Percentiles rank a stretch among this genome's conserved stretches.
Conservation (phyloP, 2,797 vertebrate genomes). For the Pteropus rufus region DNA sequence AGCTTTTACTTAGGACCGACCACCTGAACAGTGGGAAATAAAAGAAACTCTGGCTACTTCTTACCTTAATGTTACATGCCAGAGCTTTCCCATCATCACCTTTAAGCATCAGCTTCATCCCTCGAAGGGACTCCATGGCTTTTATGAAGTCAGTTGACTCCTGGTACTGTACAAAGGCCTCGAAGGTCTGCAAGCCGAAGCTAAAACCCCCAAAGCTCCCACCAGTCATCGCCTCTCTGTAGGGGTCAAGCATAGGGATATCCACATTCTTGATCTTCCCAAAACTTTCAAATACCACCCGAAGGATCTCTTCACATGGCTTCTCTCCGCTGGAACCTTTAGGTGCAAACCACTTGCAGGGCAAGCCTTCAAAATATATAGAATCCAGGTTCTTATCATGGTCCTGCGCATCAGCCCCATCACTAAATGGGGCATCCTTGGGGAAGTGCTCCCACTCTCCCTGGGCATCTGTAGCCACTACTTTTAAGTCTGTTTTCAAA, state of each 20-base stretch:
- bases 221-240: constrained; percentile 77
- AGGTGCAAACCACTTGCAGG: constrained; percentile 82
- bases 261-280: constrained; percentile 82
- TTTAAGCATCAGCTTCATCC: constrained; percentile 83
- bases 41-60: constrained; percentile 28
- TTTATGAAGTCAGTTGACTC: constrained; percentile 74
- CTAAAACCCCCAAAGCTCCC: constrained; percentile 68
- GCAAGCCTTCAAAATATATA: constrained; percentile 80
- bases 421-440: background rate
- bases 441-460: constrained; percentile 72
- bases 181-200: constrained; percentile 79
- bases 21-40: constrained; percentile 24
- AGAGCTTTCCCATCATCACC: constrained; percentile 82
- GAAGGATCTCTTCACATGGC: constrained; percentile 80
- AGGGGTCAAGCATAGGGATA: constrained; percentile 83
- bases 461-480: constrained; percentile 74
- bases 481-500: constrained; percentile 75
- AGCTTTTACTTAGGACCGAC: background rate
- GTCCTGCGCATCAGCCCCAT: constrained; percentile 52
- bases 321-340: constrained; percentile 76
- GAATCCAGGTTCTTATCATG: constrained; percentile 67
- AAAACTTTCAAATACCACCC: constrained; percentile 79
- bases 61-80: constrained; percentile 84
- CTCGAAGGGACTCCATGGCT: constrained; percentile 79
- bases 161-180: constrained; percentile 82